Evolutionary conservation across 2,113 vertebrate species (phyloP), one percentile per base, ranked within the genome.

Genomic region (Onychorhynchus coronatus): DNA sequence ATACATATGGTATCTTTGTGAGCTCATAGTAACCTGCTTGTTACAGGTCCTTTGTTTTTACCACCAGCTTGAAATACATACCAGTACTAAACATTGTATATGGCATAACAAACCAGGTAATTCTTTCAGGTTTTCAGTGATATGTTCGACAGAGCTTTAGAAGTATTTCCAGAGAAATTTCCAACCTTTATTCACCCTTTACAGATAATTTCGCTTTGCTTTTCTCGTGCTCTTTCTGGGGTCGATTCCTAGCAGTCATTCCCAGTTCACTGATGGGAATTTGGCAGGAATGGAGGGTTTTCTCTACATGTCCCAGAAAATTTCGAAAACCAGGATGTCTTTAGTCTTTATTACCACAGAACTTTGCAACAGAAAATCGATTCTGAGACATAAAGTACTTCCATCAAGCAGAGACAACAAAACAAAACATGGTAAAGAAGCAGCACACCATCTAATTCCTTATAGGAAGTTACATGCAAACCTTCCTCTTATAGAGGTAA

Each of bases 21-120:
- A 94, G 71, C 49, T 81, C 70, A 92, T 18, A 52, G 73, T 11
- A 70, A 83, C 77, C 42, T 58, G n/a, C 37, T 92, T 89, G 59
- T 87, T 81, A 33, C 3, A 82, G 86, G 14, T 53, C 81, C 88
- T 90, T 88, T 94, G 46, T 71, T 95, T 97, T 77, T 81, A 92
- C 73, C 79, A 67, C 76, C 55, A 71, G 39, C 86, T 89, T 63
- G 80, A 93, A 92, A 73, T 52, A 59, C 55, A 25, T 55, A 59
- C 39, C 80, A 30, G 44, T 59, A 89, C 39, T 55, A 92, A 84
- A 74, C 42, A 25, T 19, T 91, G 76, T 62, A 35, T 88, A 76
- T 25, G 49, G 70, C n/a, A 91, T 17, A 91, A 95, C 84, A 93
- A 89, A 72, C 44, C 6, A 30, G 70, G 31, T 33, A 76, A 55